Evolutionary conservation across 2,113 vertebrate genomes (phyloP).

Genomic region (Agapornis roseicollis): DNA sequence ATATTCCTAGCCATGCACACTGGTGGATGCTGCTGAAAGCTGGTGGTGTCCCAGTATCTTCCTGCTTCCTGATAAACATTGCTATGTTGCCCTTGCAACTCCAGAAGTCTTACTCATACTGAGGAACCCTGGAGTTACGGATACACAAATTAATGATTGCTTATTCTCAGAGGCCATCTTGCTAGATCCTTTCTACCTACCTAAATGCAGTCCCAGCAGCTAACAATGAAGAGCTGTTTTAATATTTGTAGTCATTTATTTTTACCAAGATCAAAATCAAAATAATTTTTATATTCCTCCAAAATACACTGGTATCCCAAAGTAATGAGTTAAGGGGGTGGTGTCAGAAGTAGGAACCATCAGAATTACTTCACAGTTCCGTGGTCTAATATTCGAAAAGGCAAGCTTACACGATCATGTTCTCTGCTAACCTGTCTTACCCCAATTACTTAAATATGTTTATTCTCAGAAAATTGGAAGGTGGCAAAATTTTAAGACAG

Average conservation of each 20-base stretch:
- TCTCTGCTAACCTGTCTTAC: background rate
- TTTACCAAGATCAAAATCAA: background rate
- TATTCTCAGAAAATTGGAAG: background rate
- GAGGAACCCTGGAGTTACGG: background rate
- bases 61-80: background rate
- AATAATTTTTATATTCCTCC: background rate
- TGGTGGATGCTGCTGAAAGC: background rate
- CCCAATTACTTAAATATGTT: background rate
- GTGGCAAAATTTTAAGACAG: background rate
- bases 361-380: background rate
- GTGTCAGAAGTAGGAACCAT: background rate
- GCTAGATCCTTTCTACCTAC: background rate
- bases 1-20: background rate
- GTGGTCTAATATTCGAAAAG: background rate
- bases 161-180: background rate
- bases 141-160: background rate
- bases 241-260: background rate
- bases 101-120: background rate
- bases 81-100: background rate
- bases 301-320: background rate
- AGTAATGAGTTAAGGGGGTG: background rate
- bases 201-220: background rate
- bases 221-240: background rate
- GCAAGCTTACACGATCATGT: rapidly evolving
- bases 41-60: background rate